These are phyloP conservation scores for Epiblema foenella DNA, from an alignment of 2,888 invertebrate species.

Conservation along the genomic window DNA sequence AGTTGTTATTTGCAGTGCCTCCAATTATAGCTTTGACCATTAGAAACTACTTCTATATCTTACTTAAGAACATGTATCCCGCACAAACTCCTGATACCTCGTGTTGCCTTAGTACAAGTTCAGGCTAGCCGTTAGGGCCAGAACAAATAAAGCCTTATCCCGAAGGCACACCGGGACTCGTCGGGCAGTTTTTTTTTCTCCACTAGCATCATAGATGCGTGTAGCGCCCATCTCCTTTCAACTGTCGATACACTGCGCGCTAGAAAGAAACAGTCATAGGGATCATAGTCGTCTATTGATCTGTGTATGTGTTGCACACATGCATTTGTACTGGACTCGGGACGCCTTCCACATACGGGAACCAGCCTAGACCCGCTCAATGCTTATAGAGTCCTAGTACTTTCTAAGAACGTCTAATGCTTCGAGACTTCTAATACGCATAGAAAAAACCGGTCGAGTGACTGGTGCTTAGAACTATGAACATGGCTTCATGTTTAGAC, in stretches of 20 bases:
- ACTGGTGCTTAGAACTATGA: slow-evolving; percentile 22
- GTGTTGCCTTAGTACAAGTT: slow-evolving; percentile 38
- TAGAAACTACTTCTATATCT: not conserved
- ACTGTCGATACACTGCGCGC: slow-evolving; percentile 44
- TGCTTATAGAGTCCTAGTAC: slow-evolving; percentile 74
- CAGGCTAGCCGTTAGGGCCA: slow-evolving; percentile 23
- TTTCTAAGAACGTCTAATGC: slow-evolving; percentile 85
- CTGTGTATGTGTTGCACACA: slow-evolving; percentile 58
- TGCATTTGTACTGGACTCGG: slow-evolving; percentile 61
- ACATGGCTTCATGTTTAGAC: slow-evolving; percentile 5
- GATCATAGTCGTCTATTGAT: slow-evolving; percentile 60
- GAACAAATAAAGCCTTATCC: slow-evolving; percentile 39
- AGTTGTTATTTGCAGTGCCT: not conserved
- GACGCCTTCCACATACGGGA: slow-evolving; percentile 68
- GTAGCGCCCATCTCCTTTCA: slow-evolving; percentile 55
- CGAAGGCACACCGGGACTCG: slow-evolving; percentile 28
- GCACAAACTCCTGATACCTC: not conserved
- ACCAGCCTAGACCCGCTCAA: slow-evolving; percentile 66
- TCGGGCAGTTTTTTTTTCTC: slow-evolving; percentile 18
- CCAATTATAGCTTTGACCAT: not conserved
- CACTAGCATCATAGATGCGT: slow-evolving; percentile 50
- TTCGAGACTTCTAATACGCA: slow-evolving; percentile 52
- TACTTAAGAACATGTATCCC: not conserved
- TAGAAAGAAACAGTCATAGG: slow-evolving; percentile 66
- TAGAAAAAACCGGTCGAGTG: slow-evolving; percentile 39